Conservation (phyloP, 1,140 invertebrate genomes). For the Trinorchestia longiramus region DNA sequence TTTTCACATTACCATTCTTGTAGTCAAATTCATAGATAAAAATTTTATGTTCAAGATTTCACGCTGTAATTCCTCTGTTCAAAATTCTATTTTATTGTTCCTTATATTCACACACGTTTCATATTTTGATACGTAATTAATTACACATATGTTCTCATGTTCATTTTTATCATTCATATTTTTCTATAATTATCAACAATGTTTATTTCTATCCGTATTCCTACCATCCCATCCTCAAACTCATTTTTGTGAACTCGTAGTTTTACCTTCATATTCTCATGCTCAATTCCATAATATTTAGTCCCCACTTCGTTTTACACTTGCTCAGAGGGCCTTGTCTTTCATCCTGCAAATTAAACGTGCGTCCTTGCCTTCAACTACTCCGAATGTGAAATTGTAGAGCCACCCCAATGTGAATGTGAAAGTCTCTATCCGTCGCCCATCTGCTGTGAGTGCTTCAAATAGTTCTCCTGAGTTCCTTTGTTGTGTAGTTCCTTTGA, state of each 20-base stretch:
- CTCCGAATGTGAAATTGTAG: slow-evolving; percentile 25
- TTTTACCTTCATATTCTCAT: no score
- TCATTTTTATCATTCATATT: background rate
- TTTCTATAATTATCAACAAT: background rate
- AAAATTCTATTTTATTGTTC: background rate
- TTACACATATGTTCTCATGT: background rate
- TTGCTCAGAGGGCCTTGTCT: slow-evolving; percentile 58
- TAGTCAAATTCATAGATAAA: background rate
- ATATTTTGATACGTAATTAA: background rate
- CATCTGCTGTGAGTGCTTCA: slow-evolving; percentile 53
- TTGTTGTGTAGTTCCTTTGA: no score
- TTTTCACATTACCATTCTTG: background rate
- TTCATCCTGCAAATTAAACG: slow-evolving; percentile 55
- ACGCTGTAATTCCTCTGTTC: background rate
- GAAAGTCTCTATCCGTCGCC: slow-evolving; percentile 57
- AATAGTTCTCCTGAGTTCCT: no score
- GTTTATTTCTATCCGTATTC: background rate
- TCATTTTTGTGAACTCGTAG: no score
- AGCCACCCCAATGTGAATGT: slow-evolving; percentile 54
- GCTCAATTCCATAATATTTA: no score
- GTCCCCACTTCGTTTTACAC: slow-evolving; percentile 28
- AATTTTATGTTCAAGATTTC: background rate
- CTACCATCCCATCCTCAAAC: background rate
- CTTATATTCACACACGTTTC: background rate
- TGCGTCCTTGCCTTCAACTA: slow-evolving; percentile 57